These are phyloP conservation scores for Chironomus tepperi DNA, from an alignment of 1,140 invertebrate species.

Conservation along the genomic window DNA sequence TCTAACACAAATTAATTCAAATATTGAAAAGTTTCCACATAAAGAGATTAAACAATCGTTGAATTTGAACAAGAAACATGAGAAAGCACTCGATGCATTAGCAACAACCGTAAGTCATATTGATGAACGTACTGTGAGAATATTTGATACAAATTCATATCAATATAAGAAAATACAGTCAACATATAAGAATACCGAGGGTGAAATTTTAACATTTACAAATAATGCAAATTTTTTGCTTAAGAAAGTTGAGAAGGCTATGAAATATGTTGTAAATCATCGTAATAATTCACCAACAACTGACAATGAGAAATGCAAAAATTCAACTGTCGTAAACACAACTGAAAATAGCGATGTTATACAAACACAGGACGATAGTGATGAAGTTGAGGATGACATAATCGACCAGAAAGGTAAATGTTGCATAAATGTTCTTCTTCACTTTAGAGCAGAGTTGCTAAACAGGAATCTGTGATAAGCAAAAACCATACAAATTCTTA, in stretches of 20 bases:
- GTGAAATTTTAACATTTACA: constrained; percentile 30
- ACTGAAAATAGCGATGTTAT: not conserved
- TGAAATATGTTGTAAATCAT: constrained; percentile 27
- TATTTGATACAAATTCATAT: constrained; percentile 13
- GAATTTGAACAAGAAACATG: not conserved
- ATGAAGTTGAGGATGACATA: constrained; percentile 17
- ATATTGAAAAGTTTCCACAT: not conserved
- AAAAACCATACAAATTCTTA: too few relatives aligned
- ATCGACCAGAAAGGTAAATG: not conserved
- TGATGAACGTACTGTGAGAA: constrained; percentile 21
- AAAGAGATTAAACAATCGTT: constrained; percentile 9
- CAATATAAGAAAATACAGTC: not conserved
- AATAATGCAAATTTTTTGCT: constrained; percentile 29
- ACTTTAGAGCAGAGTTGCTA: too few relatives aligned
- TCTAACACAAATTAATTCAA: not conserved
- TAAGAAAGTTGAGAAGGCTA: constrained; percentile 28
- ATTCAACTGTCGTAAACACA: not conserved
- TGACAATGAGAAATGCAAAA: constrained; percentile 15
- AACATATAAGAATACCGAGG: constrained; percentile 25
- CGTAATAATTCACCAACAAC: not conserved
- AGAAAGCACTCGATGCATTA: not conserved
- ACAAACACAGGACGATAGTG: not conserved
- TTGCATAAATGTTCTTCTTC: not conserved
- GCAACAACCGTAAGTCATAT: not conserved
- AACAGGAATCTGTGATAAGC: too few relatives aligned